phyloP scores from a whole-genome alignment of 2,113 vertebrate genomes.

The Gambusia affinis region DNA sequence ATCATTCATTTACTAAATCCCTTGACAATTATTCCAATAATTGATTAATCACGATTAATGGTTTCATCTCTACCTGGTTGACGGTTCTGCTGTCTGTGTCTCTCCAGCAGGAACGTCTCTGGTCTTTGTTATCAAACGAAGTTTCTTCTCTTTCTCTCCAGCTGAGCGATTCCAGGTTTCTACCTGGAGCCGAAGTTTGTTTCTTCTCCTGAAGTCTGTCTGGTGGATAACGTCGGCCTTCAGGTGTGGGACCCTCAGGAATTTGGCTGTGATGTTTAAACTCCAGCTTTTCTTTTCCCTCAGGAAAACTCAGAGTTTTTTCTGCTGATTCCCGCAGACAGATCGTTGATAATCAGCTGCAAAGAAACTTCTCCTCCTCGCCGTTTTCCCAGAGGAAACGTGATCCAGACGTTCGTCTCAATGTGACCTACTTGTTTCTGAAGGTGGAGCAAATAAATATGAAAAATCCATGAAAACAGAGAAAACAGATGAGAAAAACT shows the following conservation, averaged over 20 bases:
- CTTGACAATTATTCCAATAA: too few relatives aligned
- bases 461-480: not conserved
- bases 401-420: not conserved
- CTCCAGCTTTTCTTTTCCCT: slow-evolving; percentile 13
- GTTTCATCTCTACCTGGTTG: slow-evolving; percentile 5
- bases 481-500: not conserved
- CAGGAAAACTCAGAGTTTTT: slow-evolving; percentile 15
- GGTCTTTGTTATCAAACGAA: slow-evolving; percentile 34
- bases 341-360: slow-evolving; percentile 40
- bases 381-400: slow-evolving; percentile 13
- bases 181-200: slow-evolving; percentile 1
- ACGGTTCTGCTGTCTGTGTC: not conserved
- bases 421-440: slow-evolving; percentile 8
- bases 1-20: too few relatives aligned
- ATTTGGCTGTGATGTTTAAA: slow-evolving; percentile 11
- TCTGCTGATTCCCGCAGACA: slow-evolving; percentile 53
- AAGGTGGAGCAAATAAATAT: not conserved
- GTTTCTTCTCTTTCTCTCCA: not conserved
- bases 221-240: slow-evolving; percentile 41
- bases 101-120: slow-evolving; percentile 3
- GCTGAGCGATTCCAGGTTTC: not conserved
- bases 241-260: slow-evolving; percentile 35
- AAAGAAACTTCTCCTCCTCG: slow-evolving; percentile 10
- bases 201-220: slow-evolving; percentile 35
- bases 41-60: too few relatives aligned